A percentile compares a stretch with the other conserved stretches of the same genome.
Evolutionary conservation across 1,140 invertebrate genomes (phyloP).

Genomic region (Heliconius melpomene): DNA sequence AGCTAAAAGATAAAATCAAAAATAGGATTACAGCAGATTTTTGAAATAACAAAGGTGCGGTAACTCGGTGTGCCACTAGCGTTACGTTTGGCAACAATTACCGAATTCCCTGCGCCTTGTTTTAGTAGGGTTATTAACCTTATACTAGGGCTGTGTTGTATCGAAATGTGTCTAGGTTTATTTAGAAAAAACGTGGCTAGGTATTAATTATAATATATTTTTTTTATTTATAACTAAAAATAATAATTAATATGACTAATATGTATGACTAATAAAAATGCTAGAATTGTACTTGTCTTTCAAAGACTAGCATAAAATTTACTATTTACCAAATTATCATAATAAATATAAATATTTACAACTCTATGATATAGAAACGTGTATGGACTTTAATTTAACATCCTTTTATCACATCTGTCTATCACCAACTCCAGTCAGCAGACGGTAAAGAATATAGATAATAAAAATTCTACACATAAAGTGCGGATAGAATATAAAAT

Average conservation of each 20-base stretch:
- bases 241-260: too few relatives aligned
- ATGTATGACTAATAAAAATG: too few relatives aligned
- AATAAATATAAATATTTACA: not conserved
- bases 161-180: slow-evolving; percentile 20
- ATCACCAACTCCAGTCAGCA: not conserved
- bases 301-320: not conserved
- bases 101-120: slow-evolving; percentile 61
- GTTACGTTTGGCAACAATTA: slow-evolving; percentile 45
- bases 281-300: too few relatives aligned
- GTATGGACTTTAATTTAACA: not conserved
- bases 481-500: slow-evolving; percentile 35
- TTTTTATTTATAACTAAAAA: too few relatives aligned
- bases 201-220: too few relatives aligned
- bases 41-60: slow-evolving; percentile 9
- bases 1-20: too few relatives aligned
- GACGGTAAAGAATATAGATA: slow-evolving; percentile 29
- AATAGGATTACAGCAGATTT: not conserved
- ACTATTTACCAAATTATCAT: not conserved
- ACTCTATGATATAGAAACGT: not conserved
- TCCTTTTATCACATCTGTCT: slow-evolving; percentile 10
- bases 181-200: not conserved
- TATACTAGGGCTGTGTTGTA: slow-evolving; percentile 48
- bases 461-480: slow-evolving; percentile 22
- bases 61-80: slow-evolving; percentile 29
- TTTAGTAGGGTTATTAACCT: slow-evolving; percentile 71